Base-by-base conservation (phyloP, 2,797 vertebrate species). In the Tauraco hartlaubi region DNA sequence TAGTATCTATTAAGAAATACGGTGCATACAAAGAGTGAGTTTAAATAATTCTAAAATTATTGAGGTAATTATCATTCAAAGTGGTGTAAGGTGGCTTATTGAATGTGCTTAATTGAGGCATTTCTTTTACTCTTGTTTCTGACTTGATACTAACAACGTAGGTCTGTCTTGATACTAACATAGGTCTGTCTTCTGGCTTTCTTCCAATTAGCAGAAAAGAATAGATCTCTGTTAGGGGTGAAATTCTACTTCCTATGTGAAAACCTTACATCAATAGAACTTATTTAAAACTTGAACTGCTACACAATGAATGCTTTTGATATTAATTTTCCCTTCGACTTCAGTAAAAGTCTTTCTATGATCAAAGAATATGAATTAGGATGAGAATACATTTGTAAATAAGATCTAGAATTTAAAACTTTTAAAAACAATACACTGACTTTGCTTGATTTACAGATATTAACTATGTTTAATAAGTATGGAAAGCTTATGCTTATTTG, bases 1-100 rank as follows among this genome's bases (percentile, higher is more conserved):
- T 61, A 69, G 79, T 35, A 66, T 31, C n/a, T 56, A 82, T 66
- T 80, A 59, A 63, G 77, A 92, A 35, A 49, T 61, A 55, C 6
- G 52, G 59, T 68, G 39, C 54, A 15, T 58, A n/a, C 12, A 16
- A 76, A 92, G 23, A 95, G 29, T 66, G 89, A 92, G 90, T 58
- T 69, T 80, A 93, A 93, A 49, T 52, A 63, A 44, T 56, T 82
- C 35, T 94, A 74, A 92, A 92, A 77, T 77, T 62, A 77, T 51
- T 55, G 69, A 80, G 51, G 49, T 92, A 72, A 94, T 79, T 90
- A 12, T 44, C 12, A 78, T 81, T 88, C 51, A 44, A 73, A 68
- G 22, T 35, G 35, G 29, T 95, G 23, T 85, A 71, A 86, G 31
- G 41, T 39, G 25, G 31, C 33, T 77, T 14, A 62, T 11, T 56